phyloP scores from a whole-genome alignment of 2,113 vertebrate genomes.

The Procavia capensis region DNA sequence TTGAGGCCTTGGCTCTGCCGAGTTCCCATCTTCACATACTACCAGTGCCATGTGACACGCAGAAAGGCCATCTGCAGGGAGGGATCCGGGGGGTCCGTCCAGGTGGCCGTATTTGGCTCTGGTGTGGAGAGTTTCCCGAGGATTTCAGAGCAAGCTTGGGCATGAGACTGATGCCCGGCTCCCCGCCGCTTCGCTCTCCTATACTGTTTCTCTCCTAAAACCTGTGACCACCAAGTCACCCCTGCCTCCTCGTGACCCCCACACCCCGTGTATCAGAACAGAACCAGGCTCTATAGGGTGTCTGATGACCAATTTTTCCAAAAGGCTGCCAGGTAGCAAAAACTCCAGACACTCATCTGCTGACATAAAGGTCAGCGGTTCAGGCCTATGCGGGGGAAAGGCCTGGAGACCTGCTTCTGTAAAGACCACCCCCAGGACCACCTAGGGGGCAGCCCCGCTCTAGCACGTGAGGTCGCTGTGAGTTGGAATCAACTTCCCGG shows the following conservation, averaged over 20 bases:
- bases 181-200: not conserved
- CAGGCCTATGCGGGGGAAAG: no score
- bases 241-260: no score
- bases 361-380: no score
- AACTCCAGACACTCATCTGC: no score
- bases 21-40: accelerated
- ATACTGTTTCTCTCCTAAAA: not conserved
- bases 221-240: not conserved
- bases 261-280: no score
- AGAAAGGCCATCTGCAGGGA: accelerated
- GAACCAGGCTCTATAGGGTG: no score
- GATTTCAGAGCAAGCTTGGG: not conserved
- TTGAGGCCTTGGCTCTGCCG: accelerated
- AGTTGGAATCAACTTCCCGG: not conserved
- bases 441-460: not conserved
- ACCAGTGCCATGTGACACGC: not conserved
- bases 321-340: no score
- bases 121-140: accelerated
- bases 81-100: accelerated
- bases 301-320: no score
- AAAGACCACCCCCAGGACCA: no score
- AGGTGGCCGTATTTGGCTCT: not conserved
- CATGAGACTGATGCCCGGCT: not conserved
- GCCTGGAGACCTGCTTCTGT: no score
- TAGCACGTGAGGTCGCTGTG: no score